Base-by-base conservation (phyloP, 2,888 invertebrate genomes). In the Hirtodrosophila histrioides region DNA sequence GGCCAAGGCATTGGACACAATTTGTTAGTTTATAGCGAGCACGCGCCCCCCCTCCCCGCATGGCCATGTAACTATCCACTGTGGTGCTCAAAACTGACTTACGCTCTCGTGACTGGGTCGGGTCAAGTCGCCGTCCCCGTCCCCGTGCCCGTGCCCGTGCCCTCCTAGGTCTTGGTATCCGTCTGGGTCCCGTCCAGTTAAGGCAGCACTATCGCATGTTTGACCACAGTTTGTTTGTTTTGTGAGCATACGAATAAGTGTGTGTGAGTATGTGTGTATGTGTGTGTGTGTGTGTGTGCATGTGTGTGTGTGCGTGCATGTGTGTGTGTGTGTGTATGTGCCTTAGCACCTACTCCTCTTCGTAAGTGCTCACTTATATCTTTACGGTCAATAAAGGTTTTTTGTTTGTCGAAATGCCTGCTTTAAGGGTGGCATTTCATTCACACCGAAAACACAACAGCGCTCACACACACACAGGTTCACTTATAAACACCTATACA, bases 331-430 rank as follows among this genome's bases (percentile, higher is more conserved):
- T 45, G 50, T 65, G 64, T 56, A 62, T 65, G 68, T 69, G 50
- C 66, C 82, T 82, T 86, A 75, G 68, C 81, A 87, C 81, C 81
- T 82, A 87, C 66, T 85, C 68, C 76, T 69, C 50, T 44, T 64
- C 58, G 71, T 71, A 70, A 82, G 75, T 69, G 63, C 50, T 66
- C 61, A 65, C 50, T 71, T 75, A 81, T 85, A 85, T 87, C 88
- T 87, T 78, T 75, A 82, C 67, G 86, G 88, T 75, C 79, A 82
- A 75, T 82, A 78, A 71, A 69, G 61, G 78, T 73, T 69, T 71
- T 48, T 50, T 27, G 27, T 31, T 29, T 46, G 60, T 44, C 29
- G 41, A 45, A 65, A 49, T 64, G 46, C 35, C 44, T 55, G 60
- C 58, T 58, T 62, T 78, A 78, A 63, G 78, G 82, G 78, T 78